These are phyloP conservation scores for Stenichneumon culpator DNA, from an alignment of 2,888 invertebrate species.

Conservation along the genomic window DNA sequence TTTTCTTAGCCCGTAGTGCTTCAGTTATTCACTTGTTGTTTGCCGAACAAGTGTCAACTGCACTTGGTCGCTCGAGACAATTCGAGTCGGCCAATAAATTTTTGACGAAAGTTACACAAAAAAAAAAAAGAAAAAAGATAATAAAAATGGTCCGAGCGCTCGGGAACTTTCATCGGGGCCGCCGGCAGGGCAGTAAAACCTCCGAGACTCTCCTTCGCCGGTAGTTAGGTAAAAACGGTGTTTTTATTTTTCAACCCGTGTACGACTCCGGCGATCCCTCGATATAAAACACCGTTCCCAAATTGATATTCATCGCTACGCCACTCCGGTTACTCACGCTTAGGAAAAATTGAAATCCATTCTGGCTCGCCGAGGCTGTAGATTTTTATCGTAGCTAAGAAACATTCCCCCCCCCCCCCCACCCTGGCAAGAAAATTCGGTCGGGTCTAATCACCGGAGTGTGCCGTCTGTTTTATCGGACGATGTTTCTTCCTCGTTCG, in stretches of 20 bases:
- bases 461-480: constrained; percentile 50
- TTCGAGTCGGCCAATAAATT: constrained; percentile 17
- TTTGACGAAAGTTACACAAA: neutral
- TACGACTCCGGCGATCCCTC: neutral
- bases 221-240: neutral
- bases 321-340: constrained; percentile 30
- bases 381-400: constrained; percentile 11
- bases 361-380: constrained; percentile 38
- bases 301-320: constrained; percentile 54
- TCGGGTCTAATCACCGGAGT: constrained; percentile 30
- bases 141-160: neutral
- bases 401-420: neutral
- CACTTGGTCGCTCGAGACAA: neutral
- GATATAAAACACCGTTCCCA: constrained; percentile 30
- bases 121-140: neutral
- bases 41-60: constrained; percentile 21
- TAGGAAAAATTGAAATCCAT: constrained; percentile 50
- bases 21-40: constrained; percentile 1
- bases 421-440: constrained; percentile 31
- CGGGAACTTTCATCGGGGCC: neutral
- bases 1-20: neutral
- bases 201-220: neutral
- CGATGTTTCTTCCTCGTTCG: constrained; percentile 39
- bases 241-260: constrained; percentile 13
- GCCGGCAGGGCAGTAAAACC: neutral